Evolutionary conservation across 2,797 vertebrate genomes (phyloP).

Genomic region (Siniperca obscura): DNA sequence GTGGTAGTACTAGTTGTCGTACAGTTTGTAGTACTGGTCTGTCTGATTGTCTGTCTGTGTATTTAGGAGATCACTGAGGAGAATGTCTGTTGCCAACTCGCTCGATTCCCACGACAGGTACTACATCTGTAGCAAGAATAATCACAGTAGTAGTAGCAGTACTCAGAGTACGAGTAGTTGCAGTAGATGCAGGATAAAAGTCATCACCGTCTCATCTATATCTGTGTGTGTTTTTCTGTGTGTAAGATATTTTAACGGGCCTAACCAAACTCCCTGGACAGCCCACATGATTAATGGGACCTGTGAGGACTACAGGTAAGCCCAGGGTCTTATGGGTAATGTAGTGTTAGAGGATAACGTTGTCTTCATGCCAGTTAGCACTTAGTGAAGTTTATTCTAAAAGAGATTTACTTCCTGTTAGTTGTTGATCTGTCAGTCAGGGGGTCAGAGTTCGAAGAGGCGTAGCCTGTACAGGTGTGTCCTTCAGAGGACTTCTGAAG

Average conservation of each 20-base stretch:
- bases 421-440: neutral
- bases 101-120: conserved; percentile 75
- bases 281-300: conserved; percentile 87
- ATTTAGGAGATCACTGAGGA: conserved; percentile 64
- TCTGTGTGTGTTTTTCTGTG: conserved; percentile 25
- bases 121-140: neutral
- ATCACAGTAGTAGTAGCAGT: neutral
- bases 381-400: neutral
- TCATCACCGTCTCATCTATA: neutral
- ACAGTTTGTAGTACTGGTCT: neutral
- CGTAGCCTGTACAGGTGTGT: neutral
- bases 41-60: conserved; percentile 38
- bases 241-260: conserved; percentile 88
- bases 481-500: neutral
- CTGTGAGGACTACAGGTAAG: conserved; percentile 88
- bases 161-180: neutral
- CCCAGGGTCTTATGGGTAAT: conserved; percentile 12
- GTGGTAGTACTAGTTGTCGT: neutral
- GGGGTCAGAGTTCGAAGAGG: neutral
- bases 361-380: neutral
- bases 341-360: conserved; percentile 8
- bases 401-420: neutral
- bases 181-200: neutral
- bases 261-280: conserved; percentile 83
- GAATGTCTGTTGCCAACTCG: conserved; percentile 69